Percentiles rank a stretch among this genome's conserved stretches.
Conservation (phyloP, 2,113 vertebrate genomes). For the Platichthys stellatus region DNA sequence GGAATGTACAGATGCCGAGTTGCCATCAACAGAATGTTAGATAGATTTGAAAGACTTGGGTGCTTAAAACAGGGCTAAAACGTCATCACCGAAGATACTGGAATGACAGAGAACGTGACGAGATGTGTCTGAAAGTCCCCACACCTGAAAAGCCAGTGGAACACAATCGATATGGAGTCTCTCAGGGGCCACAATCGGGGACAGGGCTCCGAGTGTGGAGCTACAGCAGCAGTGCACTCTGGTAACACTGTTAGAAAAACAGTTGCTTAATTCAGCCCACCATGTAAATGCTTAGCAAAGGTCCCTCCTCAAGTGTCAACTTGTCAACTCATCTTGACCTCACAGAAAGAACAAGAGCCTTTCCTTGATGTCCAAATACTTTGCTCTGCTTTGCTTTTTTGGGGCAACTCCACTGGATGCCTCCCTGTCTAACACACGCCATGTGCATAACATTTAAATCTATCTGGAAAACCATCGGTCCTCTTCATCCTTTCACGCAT, state of each 20-base stretch:
- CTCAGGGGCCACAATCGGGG: conserved; percentile 18
- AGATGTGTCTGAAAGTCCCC: conserved; percentile 27
- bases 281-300: conserved; percentile 33
- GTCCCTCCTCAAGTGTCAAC: conserved; percentile 18
- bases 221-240: conserved; percentile 56
- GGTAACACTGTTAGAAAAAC: conserved; percentile 58
- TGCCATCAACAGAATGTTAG: conserved; percentile 27
- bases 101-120: conserved; percentile 40
- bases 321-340: conserved; percentile 24
- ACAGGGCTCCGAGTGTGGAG: conserved; percentile 31
- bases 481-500: conserved; percentile 75
- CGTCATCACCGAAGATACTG: conserved; percentile 23
- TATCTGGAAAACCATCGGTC: conserved; percentile 8
- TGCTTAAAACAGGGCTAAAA: conserved; percentile 29
- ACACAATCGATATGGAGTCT: conserved; percentile 24
- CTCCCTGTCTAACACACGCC: conserved; percentile 6
- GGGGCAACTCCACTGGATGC: conserved; percentile 7
- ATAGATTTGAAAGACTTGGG: conserved; percentile 14
- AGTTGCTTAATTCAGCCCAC: conserved; percentile 44
- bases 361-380: conserved; percentile 16
- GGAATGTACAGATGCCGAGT: conserved; percentile 53
- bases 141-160: conserved; percentile 17
- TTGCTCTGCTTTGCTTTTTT: conserved; percentile 30
- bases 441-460: conserved; percentile 25
- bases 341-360: conserved; percentile 20